These are phyloP conservation scores for Champsocephalus gunnari DNA, from an alignment of 2,797 vertebrate species.

Conservation along the genomic window DNA sequence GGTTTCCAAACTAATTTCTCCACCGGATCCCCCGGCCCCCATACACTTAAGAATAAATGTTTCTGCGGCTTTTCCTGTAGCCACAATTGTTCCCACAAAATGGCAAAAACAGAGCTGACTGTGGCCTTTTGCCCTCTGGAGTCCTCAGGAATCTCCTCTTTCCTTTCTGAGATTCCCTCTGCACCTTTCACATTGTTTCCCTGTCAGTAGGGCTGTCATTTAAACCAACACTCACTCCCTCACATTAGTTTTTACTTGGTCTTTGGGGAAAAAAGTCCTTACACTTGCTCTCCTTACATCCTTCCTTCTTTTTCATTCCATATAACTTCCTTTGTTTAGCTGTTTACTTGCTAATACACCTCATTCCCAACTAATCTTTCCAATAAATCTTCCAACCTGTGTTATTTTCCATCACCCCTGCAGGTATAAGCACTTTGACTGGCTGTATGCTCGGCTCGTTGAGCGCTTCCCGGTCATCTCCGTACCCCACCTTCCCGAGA, in stretches of 20 bases:
- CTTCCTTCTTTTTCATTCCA: neutral
- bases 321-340: neutral
- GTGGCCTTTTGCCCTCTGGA: constrained; percentile 11
- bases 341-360: neutral
- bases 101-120: constrained; percentile 30
- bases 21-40: neutral
- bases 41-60: constrained; percentile 12
- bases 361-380: neutral
- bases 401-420: neutral
- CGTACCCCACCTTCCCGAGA: constrained; percentile 95
- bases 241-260: constrained; percentile 20
- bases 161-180: constrained; percentile 28
- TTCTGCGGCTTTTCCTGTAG: constrained; percentile 29
- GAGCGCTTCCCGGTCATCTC: constrained; percentile 98
- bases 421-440: constrained; percentile 97
- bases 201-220: constrained; percentile 22
- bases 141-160: constrained; percentile 32
- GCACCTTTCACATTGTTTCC: constrained; percentile 44
- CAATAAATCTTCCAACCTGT: neutral
- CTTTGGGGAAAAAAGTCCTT: neutral
- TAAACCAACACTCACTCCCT: constrained; percentile 2
- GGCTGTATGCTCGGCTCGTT: constrained; percentile 93
- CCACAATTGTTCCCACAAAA: constrained; percentile 34
- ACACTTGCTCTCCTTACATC: neutral
- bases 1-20: constrained; percentile 49